Percentiles rank a stretch among this genome's conserved stretches.
Conservation (phyloP, 2,113 vertebrate genomes). For the Sander vitreus region DNA sequence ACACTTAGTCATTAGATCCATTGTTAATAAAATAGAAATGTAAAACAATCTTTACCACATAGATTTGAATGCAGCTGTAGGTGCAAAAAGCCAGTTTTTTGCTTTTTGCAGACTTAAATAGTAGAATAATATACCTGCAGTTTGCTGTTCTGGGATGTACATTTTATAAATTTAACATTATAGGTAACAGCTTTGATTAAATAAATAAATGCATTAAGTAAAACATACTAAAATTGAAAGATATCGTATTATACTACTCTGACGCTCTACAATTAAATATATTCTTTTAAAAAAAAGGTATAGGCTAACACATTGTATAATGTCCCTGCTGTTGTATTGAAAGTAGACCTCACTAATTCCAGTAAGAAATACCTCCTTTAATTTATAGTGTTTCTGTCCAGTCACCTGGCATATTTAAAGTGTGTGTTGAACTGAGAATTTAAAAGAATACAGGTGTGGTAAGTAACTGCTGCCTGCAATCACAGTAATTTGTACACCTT, state of each 20-base stretch:
- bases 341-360: constrained; percentile 39
- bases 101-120: neutral
- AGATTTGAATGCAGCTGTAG: constrained; percentile 1
- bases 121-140: neutral
- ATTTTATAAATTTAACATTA: constrained; percentile 3
- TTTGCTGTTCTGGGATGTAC: neutral
- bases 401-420: constrained; percentile 13
- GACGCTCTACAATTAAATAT: constrained; percentile 29
- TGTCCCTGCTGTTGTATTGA: constrained; percentile 17
- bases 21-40: neutral
- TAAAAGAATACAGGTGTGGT: neutral
- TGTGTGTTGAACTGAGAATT: neutral
- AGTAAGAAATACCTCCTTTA: constrained; percentile 17
- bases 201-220: constrained; percentile 28
- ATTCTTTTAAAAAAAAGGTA: neutral
- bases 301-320: neutral
- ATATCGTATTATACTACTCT: constrained; percentile 17
- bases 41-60: neutral
- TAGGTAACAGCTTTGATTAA: constrained; percentile 16
- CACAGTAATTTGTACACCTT: neutral
- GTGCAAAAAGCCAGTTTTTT: neutral
- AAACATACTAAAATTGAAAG: neutral
- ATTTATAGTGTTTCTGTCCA: constrained; percentile 13
- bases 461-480: neutral
- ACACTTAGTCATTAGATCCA: neutral